Conservation (phyloP, 2,797 vertebrate genomes). For the Semotilus atromaculatus region DNA sequence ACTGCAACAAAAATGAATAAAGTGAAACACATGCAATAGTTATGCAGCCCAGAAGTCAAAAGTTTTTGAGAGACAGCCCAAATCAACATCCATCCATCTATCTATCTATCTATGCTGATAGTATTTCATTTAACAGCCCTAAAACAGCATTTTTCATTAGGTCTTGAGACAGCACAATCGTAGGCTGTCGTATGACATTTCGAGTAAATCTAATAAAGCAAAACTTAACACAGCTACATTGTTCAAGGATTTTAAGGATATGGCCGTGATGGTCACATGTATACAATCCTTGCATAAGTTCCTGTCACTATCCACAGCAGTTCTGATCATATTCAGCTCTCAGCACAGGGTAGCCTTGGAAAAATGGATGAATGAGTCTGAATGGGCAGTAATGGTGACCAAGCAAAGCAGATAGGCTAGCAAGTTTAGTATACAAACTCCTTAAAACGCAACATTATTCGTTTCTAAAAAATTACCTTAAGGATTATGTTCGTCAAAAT, state of each 20-base stretch:
- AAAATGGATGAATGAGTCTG: slow-evolving; percentile 9
- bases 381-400: slow-evolving; percentile 12
- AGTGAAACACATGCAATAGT: not conserved
- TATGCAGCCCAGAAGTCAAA: not conserved
- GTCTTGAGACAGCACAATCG: not conserved
- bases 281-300: slow-evolving; percentile 22
- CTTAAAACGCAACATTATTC: not conserved
- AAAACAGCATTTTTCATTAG: not conserved
- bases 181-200: not conserved
- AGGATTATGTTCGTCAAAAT: not conserved
- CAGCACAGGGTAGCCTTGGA: slow-evolving; percentile 2
- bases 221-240: slow-evolving; percentile 29
- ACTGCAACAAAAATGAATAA: not conserved
- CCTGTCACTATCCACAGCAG: not conserved
- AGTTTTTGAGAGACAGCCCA: not conserved
- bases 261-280: slow-evolving; percentile 4
- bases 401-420: slow-evolving; percentile 20
- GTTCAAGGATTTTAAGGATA: slow-evolving; percentile 33
- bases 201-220: slow-evolving; percentile 31
- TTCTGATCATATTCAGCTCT: not conserved
- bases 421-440: slow-evolving; percentile 43
- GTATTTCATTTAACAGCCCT: not conserved
- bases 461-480: not conserved
- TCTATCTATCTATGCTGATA: not conserved
- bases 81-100: not conserved